Evolutionary conservation across 2,888 invertebrate genomes (phyloP).

Genomic region (Acronicta leporina): DNA sequence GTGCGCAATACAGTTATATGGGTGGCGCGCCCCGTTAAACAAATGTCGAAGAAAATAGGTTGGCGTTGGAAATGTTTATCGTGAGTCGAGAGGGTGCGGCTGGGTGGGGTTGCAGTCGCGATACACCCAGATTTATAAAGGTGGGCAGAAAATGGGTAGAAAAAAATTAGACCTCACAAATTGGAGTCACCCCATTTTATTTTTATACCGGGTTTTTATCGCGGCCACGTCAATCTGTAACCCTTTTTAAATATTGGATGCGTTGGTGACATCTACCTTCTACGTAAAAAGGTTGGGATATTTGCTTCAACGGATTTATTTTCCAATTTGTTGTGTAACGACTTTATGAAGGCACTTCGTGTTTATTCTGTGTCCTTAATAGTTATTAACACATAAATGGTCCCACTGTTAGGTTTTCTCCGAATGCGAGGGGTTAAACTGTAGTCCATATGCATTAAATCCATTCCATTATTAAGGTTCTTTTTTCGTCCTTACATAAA

Average conservation of each 20-base stretch:
- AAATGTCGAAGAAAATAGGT: slow-evolving; percentile 80
- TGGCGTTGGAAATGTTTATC: slow-evolving; percentile 71
- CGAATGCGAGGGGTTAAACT: too few species aligned
- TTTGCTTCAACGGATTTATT: slow-evolving; percentile 28
- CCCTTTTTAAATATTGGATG: slow-evolving; percentile 60
- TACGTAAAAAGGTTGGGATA: slow-evolving; percentile 44
- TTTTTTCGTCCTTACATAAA: too few species aligned
- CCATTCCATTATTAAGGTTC: too few species aligned
- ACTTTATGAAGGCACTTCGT: slow-evolving; percentile 50
- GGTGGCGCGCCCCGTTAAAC: slow-evolving; percentile 78
- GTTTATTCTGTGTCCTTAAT: not conserved
- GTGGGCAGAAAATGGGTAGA: slow-evolving; percentile 60
- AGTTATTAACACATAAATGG: too few species aligned
- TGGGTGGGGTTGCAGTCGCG: slow-evolving; percentile 69
- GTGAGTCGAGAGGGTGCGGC: slow-evolving; percentile 70
- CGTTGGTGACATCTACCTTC: slow-evolving; percentile 44
- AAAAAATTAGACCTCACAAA: slow-evolving; percentile 72
- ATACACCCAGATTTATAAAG: slow-evolving; percentile 79
- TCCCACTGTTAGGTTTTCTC: too few species aligned
- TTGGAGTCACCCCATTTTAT: slow-evolving; percentile 67
- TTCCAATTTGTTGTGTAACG: slow-evolving; percentile 35
- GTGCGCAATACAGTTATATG: slow-evolving; percentile 75
- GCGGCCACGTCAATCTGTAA: slow-evolving; percentile 47
- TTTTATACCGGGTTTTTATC: slow-evolving; percentile 56
- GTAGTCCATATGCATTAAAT: too few species aligned